A percentile compares a stretch with the other conserved stretches of the same genome.
Conservation (phyloP, 2,797 vertebrate genomes). For the Melanotaenia trifasciata region DNA sequence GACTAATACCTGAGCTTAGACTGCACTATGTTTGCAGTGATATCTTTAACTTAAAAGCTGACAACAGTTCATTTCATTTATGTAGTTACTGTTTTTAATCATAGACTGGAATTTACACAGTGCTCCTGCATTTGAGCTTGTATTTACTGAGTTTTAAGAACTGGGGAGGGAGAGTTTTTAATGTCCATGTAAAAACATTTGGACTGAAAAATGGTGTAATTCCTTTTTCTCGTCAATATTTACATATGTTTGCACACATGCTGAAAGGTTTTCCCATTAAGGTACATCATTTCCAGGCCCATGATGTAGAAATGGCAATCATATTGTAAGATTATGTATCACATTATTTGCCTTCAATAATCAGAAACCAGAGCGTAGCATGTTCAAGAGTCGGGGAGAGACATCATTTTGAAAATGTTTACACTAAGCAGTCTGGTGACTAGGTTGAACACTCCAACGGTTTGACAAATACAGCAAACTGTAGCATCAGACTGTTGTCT, state of each 20-base stretch:
- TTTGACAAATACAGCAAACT: background rate
- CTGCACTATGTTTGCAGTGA: background rate
- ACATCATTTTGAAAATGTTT: background rate
- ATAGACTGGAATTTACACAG: slow-evolving; percentile 10
- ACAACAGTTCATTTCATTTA: background rate
- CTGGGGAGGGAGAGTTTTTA: background rate
- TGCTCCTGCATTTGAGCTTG: background rate
- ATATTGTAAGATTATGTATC: background rate
- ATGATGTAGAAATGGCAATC: background rate
- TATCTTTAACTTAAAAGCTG: slow-evolving; percentile 22
- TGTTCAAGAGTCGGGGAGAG: background rate
- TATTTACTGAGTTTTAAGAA: background rate
- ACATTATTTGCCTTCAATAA: background rate
- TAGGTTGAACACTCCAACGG: background rate
- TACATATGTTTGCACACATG: background rate
- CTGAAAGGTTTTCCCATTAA: background rate
- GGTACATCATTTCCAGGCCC: background rate
- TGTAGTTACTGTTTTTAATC: background rate
- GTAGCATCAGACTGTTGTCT: slow-evolving; percentile 6
- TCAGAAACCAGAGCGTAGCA: background rate
- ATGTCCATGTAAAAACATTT: background rate
- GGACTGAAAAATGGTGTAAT: background rate
- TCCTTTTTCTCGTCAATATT: background rate
- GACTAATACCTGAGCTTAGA: slow-evolving; percentile 14
- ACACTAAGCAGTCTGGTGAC: too few species aligned